These are phyloP conservation scores for Alouatta palliata DNA, from an alignment of 2,113 vertebrate species.

Conservation along the genomic window DNA sequence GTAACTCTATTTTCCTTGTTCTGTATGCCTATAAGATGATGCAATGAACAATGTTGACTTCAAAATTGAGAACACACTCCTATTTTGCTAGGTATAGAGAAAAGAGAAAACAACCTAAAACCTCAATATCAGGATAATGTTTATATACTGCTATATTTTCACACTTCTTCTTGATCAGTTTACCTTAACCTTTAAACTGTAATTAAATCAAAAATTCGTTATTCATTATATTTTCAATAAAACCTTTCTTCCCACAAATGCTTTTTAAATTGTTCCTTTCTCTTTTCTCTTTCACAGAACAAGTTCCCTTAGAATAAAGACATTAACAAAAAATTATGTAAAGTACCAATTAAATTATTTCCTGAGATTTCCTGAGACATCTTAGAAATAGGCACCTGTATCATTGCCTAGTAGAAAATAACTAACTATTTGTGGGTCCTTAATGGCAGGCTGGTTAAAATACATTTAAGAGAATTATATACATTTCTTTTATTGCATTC, in stretches of 20 bases:
- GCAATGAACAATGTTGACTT: background rate
- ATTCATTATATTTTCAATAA: background rate
- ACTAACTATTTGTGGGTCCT: background rate
- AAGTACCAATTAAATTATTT: constrained; percentile 53
- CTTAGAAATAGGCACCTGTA: background rate
- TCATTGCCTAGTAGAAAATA: background rate
- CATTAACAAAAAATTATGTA: background rate
- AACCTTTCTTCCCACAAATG: background rate
- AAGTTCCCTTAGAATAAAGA: constrained; percentile 9
- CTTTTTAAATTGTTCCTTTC: background rate
- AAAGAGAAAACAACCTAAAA: background rate
- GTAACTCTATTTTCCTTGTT: background rate
- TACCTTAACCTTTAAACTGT: background rate
- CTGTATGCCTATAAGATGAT: background rate
- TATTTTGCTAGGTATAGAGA: background rate
- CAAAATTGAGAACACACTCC: background rate
- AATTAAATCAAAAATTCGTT: background rate
- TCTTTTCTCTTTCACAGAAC: background rate
- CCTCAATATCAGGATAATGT: background rate
- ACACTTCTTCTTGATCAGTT: background rate
- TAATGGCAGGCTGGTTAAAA: constrained; percentile 41
- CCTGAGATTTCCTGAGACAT: constrained; percentile 7
- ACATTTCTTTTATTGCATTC: constrained; percentile 35
- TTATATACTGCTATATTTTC: background rate
- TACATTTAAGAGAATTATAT: background rate